Base-by-base conservation (phyloP, 2,797 vertebrate species). In the Tinamus major region DNA sequence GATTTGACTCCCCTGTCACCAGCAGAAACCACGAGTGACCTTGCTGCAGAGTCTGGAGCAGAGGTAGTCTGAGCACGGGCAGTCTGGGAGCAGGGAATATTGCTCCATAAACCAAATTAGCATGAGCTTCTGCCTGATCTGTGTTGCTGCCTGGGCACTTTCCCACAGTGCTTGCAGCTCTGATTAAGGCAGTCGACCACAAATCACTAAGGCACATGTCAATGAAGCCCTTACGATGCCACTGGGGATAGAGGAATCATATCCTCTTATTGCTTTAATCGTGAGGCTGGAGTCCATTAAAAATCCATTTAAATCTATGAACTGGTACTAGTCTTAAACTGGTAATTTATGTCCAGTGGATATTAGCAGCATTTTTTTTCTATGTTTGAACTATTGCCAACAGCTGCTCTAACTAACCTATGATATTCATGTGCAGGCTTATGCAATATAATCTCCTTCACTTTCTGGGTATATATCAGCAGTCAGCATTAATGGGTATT, bases 291-390 rank as follows among this genome's bases (percentile, higher is more conserved):
- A 95, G 91, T 95, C 92, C 85, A 87, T 96, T 93, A 94, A 94
- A 96, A 95, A 96, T 90, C 94, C 79, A 96, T 96, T 96, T 93
- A 90, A 90, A 92, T 93, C 93, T 93, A 79, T 96, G 94, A 93
- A 96, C 89, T 94, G 91, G 93, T 89, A 85, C 91, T 94, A 51
- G 87, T 89, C 92, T 91, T 94, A 92, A 93, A 96, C 92, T 95
- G 95, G 92, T 96, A 95, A 96, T 92, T 96, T 95, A 96, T 95
- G 91, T 94, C 88, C 79, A 70, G 84, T 92, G 65, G 61, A 90
- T 90, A 91, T 89, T 93, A 87, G 68, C 55, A 86, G 71, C 56
- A 59, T 41, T 95, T 93, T 26, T 4, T 29, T 26, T 14, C 64
- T 62, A 7, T 56, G 23, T 82, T 69, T 97, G 94, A 96, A 83